Evolutionary conservation across 2,797 vertebrate species (phyloP).

Genomic region (Anas georgica): DNA sequence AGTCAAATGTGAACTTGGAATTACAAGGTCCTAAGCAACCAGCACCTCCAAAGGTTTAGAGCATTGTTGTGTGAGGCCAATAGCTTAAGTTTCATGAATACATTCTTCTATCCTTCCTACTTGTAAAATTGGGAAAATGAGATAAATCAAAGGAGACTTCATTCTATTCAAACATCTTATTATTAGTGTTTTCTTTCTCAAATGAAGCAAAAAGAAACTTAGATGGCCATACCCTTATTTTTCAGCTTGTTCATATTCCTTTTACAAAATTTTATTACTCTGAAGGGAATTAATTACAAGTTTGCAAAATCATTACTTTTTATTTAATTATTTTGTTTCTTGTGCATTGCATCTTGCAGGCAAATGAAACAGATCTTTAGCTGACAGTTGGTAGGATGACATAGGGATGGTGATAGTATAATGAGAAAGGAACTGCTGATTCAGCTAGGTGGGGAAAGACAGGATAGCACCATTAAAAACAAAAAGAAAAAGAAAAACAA

Average conservation of each 20-base stretch:
- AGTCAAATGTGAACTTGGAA: neutral
- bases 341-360: neutral
- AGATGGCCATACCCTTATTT: neutral
- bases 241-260: neutral
- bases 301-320: constrained; percentile 31
- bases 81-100: neutral
- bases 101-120: neutral
- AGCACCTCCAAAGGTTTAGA: neutral
- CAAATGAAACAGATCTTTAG: constrained; percentile 34
- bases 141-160: neutral
- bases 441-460: neutral
- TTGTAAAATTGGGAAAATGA: neutral
- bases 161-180: neutral
- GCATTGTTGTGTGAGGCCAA: neutral
- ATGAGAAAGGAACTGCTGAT: neutral
- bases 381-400: neutral
- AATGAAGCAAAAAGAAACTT: neutral
- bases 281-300: constrained; percentile 8
- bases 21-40: neutral
- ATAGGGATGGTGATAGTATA: neutral
- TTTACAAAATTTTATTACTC: neutral
- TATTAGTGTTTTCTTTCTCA: constrained; percentile 6
- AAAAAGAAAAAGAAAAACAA: neutral
- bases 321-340: constrained; percentile 29
- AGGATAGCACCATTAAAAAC: neutral